phyloP scores from a whole-genome alignment of 2,888 invertebrate genomes.

The Hemaris fuciformis region DNA sequence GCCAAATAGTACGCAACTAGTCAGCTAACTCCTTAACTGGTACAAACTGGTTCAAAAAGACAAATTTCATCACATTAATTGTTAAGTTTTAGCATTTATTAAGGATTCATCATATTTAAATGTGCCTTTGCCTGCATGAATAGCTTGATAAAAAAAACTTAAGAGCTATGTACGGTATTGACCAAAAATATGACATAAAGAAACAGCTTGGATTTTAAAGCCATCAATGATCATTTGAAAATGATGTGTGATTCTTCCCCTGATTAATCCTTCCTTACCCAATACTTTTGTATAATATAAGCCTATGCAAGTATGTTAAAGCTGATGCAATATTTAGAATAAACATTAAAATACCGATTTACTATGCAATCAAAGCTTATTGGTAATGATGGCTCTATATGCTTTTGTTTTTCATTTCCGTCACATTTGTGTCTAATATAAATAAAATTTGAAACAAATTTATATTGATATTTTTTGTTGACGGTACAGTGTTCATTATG shows the following conservation, averaged over 20 bases:
- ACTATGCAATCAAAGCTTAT: neutral
- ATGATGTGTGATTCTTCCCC: too few species aligned
- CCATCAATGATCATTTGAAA: too few species aligned
- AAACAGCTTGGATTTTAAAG: neutral
- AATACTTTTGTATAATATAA: too few species aligned
- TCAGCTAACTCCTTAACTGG: constrained; percentile 16
- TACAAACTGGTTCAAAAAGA: constrained; percentile 14
- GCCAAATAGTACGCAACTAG: constrained; percentile 16
- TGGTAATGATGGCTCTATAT: neutral
- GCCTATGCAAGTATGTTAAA: neutral
- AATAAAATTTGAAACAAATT: neutral
- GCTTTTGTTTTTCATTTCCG: neutral
- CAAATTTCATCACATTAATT: neutral
- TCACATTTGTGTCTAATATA: too few species aligned
- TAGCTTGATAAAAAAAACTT: neutral
- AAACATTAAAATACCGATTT: neutral
- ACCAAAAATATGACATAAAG: neutral
- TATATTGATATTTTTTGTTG: neutral
- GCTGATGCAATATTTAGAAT: neutral
- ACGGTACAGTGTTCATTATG: neutral
- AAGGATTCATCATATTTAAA: neutral
- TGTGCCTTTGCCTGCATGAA: neutral
- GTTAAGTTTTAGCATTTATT: constrained; percentile 5
- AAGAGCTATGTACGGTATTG: neutral
- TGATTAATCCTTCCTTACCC: too few species aligned